phyloP scores from a whole-genome alignment of 2,797 vertebrate genomes.

The Petrocephalus sullivani region DNA sequence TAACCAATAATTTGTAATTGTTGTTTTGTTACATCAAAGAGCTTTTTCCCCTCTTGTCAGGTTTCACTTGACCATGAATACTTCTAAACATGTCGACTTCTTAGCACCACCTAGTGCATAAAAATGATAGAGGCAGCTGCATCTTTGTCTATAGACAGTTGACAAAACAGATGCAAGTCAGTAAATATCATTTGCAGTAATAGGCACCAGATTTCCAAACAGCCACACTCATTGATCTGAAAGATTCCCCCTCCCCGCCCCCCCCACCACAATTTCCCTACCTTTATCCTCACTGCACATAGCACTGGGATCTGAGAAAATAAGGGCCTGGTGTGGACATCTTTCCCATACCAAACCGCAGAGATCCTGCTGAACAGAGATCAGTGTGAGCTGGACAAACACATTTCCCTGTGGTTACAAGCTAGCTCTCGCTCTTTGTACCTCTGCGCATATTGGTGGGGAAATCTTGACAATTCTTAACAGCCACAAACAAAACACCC shows the following conservation, averaged over 20 bases:
- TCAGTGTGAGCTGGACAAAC: background rate
- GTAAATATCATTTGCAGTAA: background rate
- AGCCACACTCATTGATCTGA: background rate
- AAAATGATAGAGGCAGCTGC: background rate
- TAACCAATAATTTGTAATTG: background rate
- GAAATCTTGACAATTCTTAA: constrained; percentile 1
- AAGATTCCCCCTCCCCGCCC: background rate
- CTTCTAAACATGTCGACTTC: background rate
- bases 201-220: background rate
- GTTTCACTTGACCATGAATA: background rate
- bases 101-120: constrained; percentile 5
- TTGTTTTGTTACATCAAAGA: background rate
- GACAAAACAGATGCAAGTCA: background rate
- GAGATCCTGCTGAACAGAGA: background rate
- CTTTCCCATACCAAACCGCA: background rate
- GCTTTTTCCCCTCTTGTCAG: background rate
- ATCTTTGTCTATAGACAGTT: background rate
- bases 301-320: background rate
- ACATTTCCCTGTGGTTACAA: background rate
- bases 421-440: background rate
- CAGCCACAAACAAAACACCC: background rate
- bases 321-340: background rate
- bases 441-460: background rate
- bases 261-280: no score
- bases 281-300: background rate